Evolutionary conservation across 2,888 invertebrate species (phyloP), one percentile per base, ranked within the genome.

Genomic region (Choristoneura rosaceana): DNA sequence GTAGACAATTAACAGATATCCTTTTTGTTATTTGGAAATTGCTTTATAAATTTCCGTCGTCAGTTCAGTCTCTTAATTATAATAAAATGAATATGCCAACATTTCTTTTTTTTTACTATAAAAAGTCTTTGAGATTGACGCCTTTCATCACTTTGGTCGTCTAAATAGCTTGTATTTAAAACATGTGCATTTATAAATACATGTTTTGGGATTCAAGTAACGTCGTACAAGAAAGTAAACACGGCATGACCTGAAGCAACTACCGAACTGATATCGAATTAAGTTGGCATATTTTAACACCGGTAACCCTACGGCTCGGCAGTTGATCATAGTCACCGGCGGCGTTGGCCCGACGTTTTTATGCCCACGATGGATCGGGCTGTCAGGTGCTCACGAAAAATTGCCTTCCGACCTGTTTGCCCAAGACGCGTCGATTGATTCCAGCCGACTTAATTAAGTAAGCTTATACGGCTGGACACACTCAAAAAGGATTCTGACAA

Each of bases 261-360:
- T 63, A 61, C 25, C 4, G 34, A 61, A 58, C 45, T 63, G 60
- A 62, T 17, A 58, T 62, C 25, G 58, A 63, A 68, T 63, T 58
- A 55, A 17, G 15, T 52, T n/a, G 12, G 45, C 47, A 63, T 58
- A 67, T 62, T 74, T 47, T 55, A 12, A 12, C 9, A 3, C 55
- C 50, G 77, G 62, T 80, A 87, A 76, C 88, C 88, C 88, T 87
- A 77, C 64, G 70, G 73, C 67, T 71, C 68, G 78, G 76, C 79
- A 84, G 78, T 90, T 90, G 88, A 90, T 91, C 90, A 90, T 88
- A 89, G 90, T 88, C 88, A 87, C 78, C 78, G 84, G 78, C 80
- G 84, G 84, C 84, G 82, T 76, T 81, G 79, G 81, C 78, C 85
- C 85, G 89, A 90, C 88, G 87, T 90, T 90, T 90, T 90, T 89